Evolutionary conservation across 1,140 invertebrate genomes (phyloP), one percentile per base, ranked within the genome.

Genomic region (Latrodectus geometricus): DNA sequence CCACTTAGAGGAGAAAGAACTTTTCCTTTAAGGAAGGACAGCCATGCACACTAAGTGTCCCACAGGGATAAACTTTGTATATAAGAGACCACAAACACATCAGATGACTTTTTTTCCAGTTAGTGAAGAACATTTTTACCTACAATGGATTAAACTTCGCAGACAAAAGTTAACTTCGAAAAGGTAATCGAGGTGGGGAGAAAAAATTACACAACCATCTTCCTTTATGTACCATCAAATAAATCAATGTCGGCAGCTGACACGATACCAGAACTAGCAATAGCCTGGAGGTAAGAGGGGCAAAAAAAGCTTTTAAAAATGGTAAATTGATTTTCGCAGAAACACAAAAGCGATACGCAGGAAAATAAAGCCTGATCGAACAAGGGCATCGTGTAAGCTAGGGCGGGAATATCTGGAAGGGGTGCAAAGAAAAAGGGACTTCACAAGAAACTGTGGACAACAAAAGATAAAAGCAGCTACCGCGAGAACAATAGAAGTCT

Each of bases 241-340:
- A 84, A 84, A 84, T 84, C 82, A 84, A 84, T 84, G 82, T 84
- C 82, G 82, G 70, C 82, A 84, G 82, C 82, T 84, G 82, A 76
- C 82, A 84, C 73, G 73, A 54, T 9, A 8, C 35, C 5, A 5
- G 35, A 35, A 35, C 35, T 35, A 50, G 54, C 82, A 74, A 84
- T 84, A 76, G 82, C 82, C 82, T 66, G 66, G 72, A 84, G 82
- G 82, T 84, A 84, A 76, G 73, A 70, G 8, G 54, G 17, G 54
- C 11, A 17, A 61, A 76, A 84, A 84, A 84, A 84, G 82, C 82
- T 84, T 35, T 35, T 84, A 66, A 84, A 84, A 84, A 76, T 48
- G 82, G 72, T 75, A 75, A 75, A 84, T 84, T 84, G 82, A 84
- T 84, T 84, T 76, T 76, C 73, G 14, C 77, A 23, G 9, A 72